These are phyloP conservation scores for Tetrao urogallus DNA, from an alignment of 2,113 vertebrate genomes.

Conservation along the genomic window DNA sequence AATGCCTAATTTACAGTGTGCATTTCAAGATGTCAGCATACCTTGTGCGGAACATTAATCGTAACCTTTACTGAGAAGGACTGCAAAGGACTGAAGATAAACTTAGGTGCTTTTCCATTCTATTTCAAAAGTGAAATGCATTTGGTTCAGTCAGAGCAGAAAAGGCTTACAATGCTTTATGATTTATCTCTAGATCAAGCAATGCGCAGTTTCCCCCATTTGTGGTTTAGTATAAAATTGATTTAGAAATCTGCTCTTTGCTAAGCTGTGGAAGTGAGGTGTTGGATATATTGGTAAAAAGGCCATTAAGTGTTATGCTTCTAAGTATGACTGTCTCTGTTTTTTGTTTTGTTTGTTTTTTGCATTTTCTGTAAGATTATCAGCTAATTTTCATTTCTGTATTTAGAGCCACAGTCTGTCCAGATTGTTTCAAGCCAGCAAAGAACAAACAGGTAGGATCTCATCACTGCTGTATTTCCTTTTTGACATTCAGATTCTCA, in stretches of 20 bases:
- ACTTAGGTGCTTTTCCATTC: not conserved
- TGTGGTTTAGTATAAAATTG: not conserved
- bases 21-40: not conserved
- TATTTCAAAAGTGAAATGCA: not conserved
- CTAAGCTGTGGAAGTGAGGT: not conserved
- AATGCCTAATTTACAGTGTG: not conserved
- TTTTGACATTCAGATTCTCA: conserved; percentile 7
- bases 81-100: not conserved
- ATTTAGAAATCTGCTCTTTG: not conserved
- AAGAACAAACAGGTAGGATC: conserved; percentile 93
- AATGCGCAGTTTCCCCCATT: rapidly evolving
- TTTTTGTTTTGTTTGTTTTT: not conserved
- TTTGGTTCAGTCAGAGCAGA: not conserved
- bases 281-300: not conserved
- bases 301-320: not conserved
- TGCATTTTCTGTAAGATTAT: not conserved
- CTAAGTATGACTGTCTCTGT: not conserved
- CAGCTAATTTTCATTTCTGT: conserved; percentile 59
- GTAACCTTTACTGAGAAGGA: not conserved
- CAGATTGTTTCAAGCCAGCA: conserved; percentile 91
- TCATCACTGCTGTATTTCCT: not conserved
- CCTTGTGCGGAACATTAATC: not conserved
- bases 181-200: not conserved
- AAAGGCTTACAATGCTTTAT: not conserved
- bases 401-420: conserved; percentile 84